Base-by-base conservation (phyloP, 2,113 vertebrate genomes). In the Larimichthys polyactis region DNA sequence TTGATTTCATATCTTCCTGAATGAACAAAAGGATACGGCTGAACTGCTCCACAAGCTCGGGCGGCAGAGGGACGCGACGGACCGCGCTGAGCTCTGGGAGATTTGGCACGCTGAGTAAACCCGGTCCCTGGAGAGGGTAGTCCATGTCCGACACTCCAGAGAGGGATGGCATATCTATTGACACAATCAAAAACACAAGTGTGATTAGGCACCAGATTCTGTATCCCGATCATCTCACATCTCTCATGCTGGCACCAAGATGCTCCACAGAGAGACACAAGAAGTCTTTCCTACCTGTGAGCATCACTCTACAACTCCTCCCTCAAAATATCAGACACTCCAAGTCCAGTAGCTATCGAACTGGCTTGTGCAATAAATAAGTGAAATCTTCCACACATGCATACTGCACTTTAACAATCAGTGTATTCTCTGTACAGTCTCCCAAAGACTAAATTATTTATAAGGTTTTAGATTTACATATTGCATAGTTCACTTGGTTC, bases 61-160 rank as follows among this genome's bases (percentile, higher is more conserved):
- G 98, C 0, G 98, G 98, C 14, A 99, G 95, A 3, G 98, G 98
- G 54, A 99, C 96, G 86, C 98, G 93, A 64, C 96, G 96, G 52
- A 98, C 95, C 0, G 97, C 91, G 58, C 96, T 98, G 85, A 99
- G 97, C 90, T 99, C 98, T 0, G 97, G 98, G 58, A 99, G 96
- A 82, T 94, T 97, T 29, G 98, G 98, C 66, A 99, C 95, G 0
- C 95, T 96, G 27, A 98, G 90, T 69, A 98, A 92, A 49, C 97
- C 97, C 0, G 97, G 96, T 40, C 97, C 97, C 91, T 99, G 98
- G 7, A 99, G 95, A 46, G 98, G 98, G 85, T 99, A 99, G 94
- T 99, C 98, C 97, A 99, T 99, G 88, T 99, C 98, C 0, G 97
- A 97, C 93, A 98, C 95, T 8, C 98, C 98, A 59, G 98, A 99